Evolutionary conservation across 2,888 invertebrate species (phyloP), one percentile per base, ranked within the genome.

Genomic region (Nudaria mundana): DNA sequence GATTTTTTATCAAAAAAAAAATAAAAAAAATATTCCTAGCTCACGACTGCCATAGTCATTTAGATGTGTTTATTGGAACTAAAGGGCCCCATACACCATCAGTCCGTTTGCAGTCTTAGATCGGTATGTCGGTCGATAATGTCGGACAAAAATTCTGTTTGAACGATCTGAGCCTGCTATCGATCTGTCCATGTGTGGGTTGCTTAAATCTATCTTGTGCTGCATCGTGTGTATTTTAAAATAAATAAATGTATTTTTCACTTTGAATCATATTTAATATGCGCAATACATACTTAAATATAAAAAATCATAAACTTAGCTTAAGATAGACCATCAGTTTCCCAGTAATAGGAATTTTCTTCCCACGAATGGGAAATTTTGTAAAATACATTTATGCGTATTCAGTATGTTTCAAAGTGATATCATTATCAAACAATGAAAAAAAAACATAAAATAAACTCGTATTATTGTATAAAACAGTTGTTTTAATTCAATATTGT

Each of bases 41-140:
- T 52, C 59, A 53, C 36, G 43, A 29, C 60, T 56, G 56, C 56
- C 56, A 59, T 59, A 59, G 46, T 49, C 33, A 56, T 30, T 29
- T 44, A 52, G 43, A 38, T 32, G 30, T 39, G 22, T 42, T 40
- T 41, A 30, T 33, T 39, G 39, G 38, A 52, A 59, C 42, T 56
- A 49, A 44, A 20, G 26, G n/a, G n/a, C n/a, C n/a, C n/a, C n/a
- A n/a, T n/a, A n/a, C n/a, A n/a, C n/a, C n/a, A n/a, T n/a, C n/a
- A n/a, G n/a, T n/a, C n/a, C n/a, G n/a, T n/a, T n/a, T n/a, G n/a
- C n/a, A n/a, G n/a, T n/a, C n/a, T n/a, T n/a, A n/a, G n/a, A n/a
- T n/a, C n/a, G n/a, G n/a, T n/a, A n/a, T n/a, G n/a, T n/a, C n/a
- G n/a, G n/a, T n/a, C n/a, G n/a, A n/a, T n/a, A n/a, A n/a, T n/a